phyloP scores from a whole-genome alignment of 2,797 vertebrate species.

The Sciaenops ocellatus region DNA sequence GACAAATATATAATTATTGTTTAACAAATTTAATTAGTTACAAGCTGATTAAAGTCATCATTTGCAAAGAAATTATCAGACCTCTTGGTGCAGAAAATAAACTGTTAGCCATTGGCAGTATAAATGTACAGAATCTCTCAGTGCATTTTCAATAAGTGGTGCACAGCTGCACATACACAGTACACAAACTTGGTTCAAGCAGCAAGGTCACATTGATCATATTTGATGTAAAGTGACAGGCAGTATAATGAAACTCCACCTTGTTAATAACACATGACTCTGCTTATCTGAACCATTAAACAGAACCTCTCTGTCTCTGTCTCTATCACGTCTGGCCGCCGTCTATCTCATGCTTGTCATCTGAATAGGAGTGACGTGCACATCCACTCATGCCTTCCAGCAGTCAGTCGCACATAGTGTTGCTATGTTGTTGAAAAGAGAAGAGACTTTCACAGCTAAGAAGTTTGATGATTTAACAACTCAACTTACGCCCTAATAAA shows the following conservation, averaged over 20 bases:
- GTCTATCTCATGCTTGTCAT: slow-evolving; percentile 4
- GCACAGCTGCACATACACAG: background rate
- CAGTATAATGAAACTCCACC: slow-evolving; percentile 38
- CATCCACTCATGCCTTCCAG: background rate
- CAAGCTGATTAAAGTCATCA: slow-evolving; percentile 1
- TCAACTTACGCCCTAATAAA: background rate
- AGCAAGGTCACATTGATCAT: slow-evolving; percentile 41
- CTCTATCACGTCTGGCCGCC: background rate
- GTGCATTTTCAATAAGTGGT: slow-evolving; percentile 47
- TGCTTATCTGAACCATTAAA: slow-evolving; percentile 35
- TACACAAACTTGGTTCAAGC: slow-evolving; percentile 22
- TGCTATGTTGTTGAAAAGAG: background rate
- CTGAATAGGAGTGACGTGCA: background rate
- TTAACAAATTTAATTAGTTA: background rate
- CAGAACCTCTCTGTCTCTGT: slow-evolving; percentile 23
- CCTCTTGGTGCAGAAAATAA: background rate
- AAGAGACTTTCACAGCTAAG: slow-evolving; percentile 6
- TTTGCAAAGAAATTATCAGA: background rate
- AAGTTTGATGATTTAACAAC: background rate
- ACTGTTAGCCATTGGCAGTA: background rate
- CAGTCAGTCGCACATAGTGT: background rate
- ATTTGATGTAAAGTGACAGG: slow-evolving; percentile 38
- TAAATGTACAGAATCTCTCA: slow-evolving; percentile 18
- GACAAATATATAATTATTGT: background rate
- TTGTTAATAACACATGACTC: slow-evolving; percentile 32